Conservation (phyloP, 2,888 invertebrate species). For the Parapristionchus giblindavisi region DNA sequence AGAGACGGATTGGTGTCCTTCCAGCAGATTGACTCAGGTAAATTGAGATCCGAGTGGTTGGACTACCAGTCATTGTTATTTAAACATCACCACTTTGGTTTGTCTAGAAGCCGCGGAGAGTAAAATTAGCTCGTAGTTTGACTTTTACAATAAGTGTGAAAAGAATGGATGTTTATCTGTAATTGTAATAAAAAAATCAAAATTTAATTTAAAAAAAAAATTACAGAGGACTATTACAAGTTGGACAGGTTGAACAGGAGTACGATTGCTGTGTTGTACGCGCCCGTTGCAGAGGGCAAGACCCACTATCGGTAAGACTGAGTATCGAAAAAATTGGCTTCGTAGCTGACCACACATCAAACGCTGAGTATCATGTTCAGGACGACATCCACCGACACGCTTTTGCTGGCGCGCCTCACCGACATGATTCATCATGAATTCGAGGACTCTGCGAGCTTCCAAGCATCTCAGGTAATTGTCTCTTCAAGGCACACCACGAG, state of each 20-base stretch:
- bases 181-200: background rate
- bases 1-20: slow-evolving; percentile 62
- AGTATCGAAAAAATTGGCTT: background rate
- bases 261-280: slow-evolving; percentile 60
- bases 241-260: slow-evolving; percentile 45
- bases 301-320: slow-evolving; percentile 55
- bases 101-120: no score
- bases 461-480: slow-evolving; percentile 74
- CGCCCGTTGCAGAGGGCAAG: slow-evolving; percentile 48
- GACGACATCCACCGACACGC: slow-evolving; percentile 50
- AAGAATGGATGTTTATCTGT: background rate
- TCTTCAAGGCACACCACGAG: no score
- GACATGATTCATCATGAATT: slow-evolving; percentile 79
- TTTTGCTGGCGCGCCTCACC: slow-evolving; percentile 51
- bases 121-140: no score
- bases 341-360: background rate
- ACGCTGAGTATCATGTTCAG: slow-evolving; percentile 31
- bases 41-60: no score
- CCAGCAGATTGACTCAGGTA: slow-evolving; percentile 46
- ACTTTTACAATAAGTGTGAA: slow-evolving; percentile 11
- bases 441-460: slow-evolving; percentile 79
- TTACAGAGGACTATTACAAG: slow-evolving; percentile 34
- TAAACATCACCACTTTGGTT: no score
- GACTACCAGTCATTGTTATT: no score
- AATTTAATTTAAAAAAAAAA: slow-evolving; percentile 35